phyloP scores from a whole-genome alignment of 1,140 invertebrate genomes.

The Heliothis virescens region DNA sequence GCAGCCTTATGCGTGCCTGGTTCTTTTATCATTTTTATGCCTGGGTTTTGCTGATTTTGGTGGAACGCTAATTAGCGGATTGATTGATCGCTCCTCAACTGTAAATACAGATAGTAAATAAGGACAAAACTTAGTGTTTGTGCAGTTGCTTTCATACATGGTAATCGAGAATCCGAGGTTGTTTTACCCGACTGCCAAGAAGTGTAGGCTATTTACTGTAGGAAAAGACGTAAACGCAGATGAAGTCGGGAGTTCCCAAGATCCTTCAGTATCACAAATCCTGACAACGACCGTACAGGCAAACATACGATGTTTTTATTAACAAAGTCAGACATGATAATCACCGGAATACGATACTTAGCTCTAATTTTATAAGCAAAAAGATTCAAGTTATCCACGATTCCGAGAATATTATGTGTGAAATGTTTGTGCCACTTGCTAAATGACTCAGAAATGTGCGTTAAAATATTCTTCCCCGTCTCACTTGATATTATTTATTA shows the following conservation, averaged over 20 bases:
- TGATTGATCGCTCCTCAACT: neutral
- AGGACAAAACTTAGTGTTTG: too few species aligned
- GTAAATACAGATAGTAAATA: neutral
- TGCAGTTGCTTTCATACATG: too few species aligned
- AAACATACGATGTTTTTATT: too few species aligned
- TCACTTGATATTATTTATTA: slow-evolving; percentile 5
- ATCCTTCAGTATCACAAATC: too few species aligned
- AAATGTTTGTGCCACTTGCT: slow-evolving; percentile 22
- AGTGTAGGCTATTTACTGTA: too few species aligned
- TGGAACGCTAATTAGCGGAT: too few species aligned
- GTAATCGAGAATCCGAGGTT: too few species aligned
- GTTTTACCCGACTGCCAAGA: too few species aligned
- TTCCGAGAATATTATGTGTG: slow-evolving; percentile 21
- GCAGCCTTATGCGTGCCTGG: neutral
- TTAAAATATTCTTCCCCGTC: neutral
- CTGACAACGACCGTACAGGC: too few species aligned
- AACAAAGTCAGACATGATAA: neutral
- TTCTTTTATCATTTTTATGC: neutral
- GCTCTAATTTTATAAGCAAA: slow-evolving; percentile 24
- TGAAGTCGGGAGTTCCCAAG: too few species aligned
- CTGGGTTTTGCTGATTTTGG: neutral
- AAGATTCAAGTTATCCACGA: slow-evolving; percentile 1
- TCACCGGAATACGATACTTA: neutral
- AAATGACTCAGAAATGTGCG: slow-evolving; percentile 13
- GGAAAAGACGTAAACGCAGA: too few species aligned